Base-by-base conservation (phyloP, 2,797 vertebrate genomes). In the Clarias fuscus region DNA sequence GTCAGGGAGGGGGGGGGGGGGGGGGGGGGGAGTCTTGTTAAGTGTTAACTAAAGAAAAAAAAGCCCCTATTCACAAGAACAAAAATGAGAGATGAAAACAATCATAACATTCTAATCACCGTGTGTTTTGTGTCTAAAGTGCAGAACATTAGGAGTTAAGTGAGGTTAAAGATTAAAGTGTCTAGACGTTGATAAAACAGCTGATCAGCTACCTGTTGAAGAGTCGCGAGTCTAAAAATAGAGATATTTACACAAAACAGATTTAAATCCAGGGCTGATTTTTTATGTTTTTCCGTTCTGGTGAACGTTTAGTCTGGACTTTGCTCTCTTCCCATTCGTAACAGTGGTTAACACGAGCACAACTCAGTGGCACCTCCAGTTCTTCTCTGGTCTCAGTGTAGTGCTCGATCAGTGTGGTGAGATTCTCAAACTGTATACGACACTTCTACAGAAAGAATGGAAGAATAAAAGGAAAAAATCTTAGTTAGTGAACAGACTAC, bases 321-420 rank as follows among this genome's bases (percentile, higher is more conserved):
- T 84, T 85, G 18, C 72, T 95, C 95, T 99, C 97, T 86, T 93
- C 95, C 91, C 96, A 96, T 92, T 99, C 96, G 0, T 98, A 98
- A 89, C 95, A 93, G 71, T 97, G 98, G 93, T 99, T 99, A 58
- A 97, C 91, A 0, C 95, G 95, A 14, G 97, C 96, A 1, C 92
- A 93, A 91, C 91, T 95, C 85, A 99, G 92, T 48, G 88, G 92
- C 85, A 95, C 97, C 84, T 96, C 96, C 90, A 98, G 95, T 87
- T 96, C 94, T 0, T 93, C 94, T 5, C 87, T 90, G 0, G 5
- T 82, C 22, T 94, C 92, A 0, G 95, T 95, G 92, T 97, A 97
- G 92, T 96, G 95, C 33, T 97, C 96, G 58, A 99, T 94, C 90
- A 99, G 93, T 1, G 96, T 95, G 0, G 94, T 94, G 56, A 99